phyloP scores from a whole-genome alignment of 1,140 invertebrate species.

The Periplaneta americana region DNA sequence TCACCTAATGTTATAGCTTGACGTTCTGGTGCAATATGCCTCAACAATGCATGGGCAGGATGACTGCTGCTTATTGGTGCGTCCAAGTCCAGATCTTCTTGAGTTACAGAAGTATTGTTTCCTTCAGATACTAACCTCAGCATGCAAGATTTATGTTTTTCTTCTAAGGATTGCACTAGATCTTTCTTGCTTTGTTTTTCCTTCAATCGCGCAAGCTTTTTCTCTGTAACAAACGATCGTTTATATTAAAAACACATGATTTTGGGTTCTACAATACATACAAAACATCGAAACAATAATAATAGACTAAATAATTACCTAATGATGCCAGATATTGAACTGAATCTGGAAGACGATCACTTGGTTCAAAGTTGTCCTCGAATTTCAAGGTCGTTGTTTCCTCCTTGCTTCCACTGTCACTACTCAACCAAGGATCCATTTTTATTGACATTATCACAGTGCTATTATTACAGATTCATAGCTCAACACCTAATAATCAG shows the following conservation, averaged over 20 bases:
- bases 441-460: too few species aligned
- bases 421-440: conserved; percentile 10
- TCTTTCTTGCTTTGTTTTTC: conserved; percentile 29
- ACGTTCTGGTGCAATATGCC: conserved; percentile 37
- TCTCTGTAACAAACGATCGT: conserved; percentile 4
- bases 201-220: conserved; percentile 8
- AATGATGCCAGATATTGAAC: conserved; percentile 3
- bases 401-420: not conserved
- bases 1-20: conserved; percentile 44
- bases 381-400: not conserved
- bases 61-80: conserved; percentile 38
- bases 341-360: not conserved
- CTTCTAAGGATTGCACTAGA: conserved; percentile 39
- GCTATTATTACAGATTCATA: too few species aligned
- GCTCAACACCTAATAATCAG: too few species aligned
- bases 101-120: not conserved
- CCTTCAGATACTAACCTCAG: conserved; percentile 37
- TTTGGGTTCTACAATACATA: not conserved
- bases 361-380: conserved; percentile 7
- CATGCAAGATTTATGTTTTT: conserved; percentile 39
- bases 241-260: not conserved
- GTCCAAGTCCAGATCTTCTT: conserved; percentile 31
- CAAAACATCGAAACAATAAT: not conserved
- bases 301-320: not conserved
- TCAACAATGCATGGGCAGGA: conserved; percentile 27